phyloP scores from a whole-genome alignment of 2,888 invertebrate genomes.

The Diogma glabrata region DNA sequence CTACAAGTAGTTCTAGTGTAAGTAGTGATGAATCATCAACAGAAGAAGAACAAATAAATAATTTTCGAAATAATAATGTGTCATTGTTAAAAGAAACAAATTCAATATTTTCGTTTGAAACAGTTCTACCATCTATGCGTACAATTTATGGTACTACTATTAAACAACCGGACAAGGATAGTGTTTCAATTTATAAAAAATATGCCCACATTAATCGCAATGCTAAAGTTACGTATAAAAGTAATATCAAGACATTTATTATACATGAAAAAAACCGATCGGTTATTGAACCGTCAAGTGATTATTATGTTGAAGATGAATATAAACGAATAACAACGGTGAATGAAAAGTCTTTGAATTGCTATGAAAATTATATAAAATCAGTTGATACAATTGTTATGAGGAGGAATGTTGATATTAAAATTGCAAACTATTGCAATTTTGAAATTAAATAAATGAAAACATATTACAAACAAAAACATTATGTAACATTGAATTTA shows the following conservation, averaged over 20 bases:
- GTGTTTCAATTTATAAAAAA: constrained; percentile 31
- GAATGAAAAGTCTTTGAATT: too few species aligned
- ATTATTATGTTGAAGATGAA: too few species aligned
- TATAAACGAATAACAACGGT: too few species aligned
- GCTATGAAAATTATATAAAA: too few species aligned
- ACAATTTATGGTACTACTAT: constrained; percentile 33
- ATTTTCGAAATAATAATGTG: not conserved
- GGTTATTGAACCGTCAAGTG: constrained; percentile 14
- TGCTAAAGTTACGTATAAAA: not conserved
- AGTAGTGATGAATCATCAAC: constrained; percentile 59
- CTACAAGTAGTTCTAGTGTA: constrained; percentile 44
- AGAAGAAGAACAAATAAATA: constrained; percentile 43
- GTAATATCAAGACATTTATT: constrained; percentile 22
- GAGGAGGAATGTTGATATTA: too few species aligned
- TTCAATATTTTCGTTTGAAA: constrained; percentile 21
- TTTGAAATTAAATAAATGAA: too few species aligned
- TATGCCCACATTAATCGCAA: constrained; percentile 28
- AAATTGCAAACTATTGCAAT: too few species aligned
- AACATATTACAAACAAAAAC: too few species aligned
- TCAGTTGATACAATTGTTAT: too few species aligned
- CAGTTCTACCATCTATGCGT: constrained; percentile 31
- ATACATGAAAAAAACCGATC: constrained; percentile 2
- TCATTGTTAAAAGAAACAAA: not conserved
- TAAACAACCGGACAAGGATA: constrained; percentile 26
- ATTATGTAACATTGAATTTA: too few species aligned